Conservation (phyloP, 2,797 vertebrate genomes). For the Eulemur rubriventer region DNA sequence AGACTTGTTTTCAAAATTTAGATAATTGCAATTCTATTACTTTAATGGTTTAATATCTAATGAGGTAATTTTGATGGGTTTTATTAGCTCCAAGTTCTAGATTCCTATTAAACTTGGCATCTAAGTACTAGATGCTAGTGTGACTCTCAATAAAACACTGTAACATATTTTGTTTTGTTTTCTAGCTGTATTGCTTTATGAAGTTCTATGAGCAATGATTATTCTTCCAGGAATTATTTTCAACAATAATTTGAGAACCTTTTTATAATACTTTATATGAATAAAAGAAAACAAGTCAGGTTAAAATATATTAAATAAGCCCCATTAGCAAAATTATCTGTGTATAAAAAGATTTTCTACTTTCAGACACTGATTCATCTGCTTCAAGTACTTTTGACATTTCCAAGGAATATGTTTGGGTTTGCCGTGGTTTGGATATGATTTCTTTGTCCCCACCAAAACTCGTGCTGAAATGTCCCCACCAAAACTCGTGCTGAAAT, state of each 20-base stretch:
- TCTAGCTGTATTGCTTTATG: background rate
- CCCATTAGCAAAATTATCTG: background rate
- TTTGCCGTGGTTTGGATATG: background rate
- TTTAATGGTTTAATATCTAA: background rate
- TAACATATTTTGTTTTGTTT: constrained; percentile 25
- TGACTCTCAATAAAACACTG: background rate
- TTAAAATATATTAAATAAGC: background rate
- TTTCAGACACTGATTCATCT: background rate
- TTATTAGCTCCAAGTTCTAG: background rate
- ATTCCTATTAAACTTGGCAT: background rate
- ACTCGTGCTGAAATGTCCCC: background rate
- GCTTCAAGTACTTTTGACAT: background rate
- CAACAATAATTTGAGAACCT: background rate
- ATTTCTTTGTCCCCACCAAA: background rate
- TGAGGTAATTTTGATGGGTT: background rate
- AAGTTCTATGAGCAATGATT: background rate
- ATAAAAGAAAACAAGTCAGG: background rate
- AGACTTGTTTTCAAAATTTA: constrained; percentile 33
- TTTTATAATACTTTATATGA: background rate
- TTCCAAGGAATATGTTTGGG: background rate
- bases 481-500: background rate
- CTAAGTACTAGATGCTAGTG: background rate
- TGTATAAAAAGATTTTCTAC: background rate
- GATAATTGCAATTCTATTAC: background rate
- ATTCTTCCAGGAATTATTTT: background rate